Conservation (phyloP, 2,113 vertebrate genomes). For the Puntigrus tetrazona region DNA sequence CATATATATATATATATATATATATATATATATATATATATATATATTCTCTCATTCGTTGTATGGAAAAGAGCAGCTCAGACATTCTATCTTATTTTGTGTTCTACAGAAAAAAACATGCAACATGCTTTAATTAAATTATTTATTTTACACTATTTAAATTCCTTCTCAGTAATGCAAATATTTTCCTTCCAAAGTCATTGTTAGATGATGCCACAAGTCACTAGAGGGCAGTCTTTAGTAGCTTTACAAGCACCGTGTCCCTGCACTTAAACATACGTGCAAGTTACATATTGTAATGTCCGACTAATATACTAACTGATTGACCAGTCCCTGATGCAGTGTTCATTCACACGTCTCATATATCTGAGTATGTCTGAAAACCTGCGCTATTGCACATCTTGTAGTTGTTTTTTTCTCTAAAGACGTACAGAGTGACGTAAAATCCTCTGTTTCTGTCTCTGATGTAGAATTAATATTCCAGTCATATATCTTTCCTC, state of each 20-base stretch:
- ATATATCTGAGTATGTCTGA: background rate
- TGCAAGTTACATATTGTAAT: background rate
- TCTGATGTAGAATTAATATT: constrained; percentile 47
- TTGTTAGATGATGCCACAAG: background rate
- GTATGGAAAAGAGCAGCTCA: background rate
- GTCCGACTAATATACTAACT: background rate
- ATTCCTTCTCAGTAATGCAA: background rate
- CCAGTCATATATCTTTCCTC: constrained; percentile 28
- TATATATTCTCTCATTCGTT: background rate
- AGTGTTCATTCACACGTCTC: background rate
- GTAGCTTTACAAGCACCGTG: background rate
- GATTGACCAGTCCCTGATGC: background rate
- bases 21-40: no score
- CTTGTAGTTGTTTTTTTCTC: background rate
- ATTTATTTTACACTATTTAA: background rate
- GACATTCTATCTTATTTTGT: background rate
- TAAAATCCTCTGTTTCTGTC: background rate
- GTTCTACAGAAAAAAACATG: background rate
- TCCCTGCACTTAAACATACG: background rate
- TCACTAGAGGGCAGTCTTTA: constrained; percentile 48
- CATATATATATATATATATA: no score
- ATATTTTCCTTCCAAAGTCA: background rate
- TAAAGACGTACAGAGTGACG: background rate
- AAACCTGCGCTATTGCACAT: background rate
- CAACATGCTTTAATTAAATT: background rate